Percentiles rank a stretch among this genome's conserved stretches.
Conservation (phyloP, 2,113 vertebrate species). For the Psilopsiagon aymara region DNA sequence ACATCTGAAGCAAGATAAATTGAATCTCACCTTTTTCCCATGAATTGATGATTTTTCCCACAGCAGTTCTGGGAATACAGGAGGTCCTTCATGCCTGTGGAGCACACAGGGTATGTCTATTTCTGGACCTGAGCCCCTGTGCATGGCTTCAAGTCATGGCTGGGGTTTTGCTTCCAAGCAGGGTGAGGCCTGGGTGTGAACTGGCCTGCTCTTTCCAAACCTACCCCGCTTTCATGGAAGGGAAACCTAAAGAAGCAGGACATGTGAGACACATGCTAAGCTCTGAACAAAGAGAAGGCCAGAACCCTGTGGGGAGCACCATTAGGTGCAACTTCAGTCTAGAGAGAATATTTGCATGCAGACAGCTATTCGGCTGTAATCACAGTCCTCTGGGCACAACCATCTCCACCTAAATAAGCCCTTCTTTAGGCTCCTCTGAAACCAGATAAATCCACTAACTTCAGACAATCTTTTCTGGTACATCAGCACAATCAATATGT, state of each 20-base stretch:
- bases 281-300: background rate
- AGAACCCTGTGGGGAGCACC: background rate
- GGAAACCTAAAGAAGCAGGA: background rate
- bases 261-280: rapidly evolving
- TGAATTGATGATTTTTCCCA: background rate
- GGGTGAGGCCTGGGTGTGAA: background rate
- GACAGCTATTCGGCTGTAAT: background rate
- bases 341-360: background rate
- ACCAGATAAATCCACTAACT: background rate
- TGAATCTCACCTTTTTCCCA: background rate
- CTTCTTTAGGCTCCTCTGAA: background rate
- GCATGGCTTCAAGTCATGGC: background rate
- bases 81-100: background rate
- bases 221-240: background rate
- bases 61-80: background rate
- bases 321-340: background rate
- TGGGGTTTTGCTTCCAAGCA: background rate
- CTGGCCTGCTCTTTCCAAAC: background rate
- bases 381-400: background rate
- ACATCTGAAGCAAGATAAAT: background rate
- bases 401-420: background rate
- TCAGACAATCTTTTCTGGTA: background rate
- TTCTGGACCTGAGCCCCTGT: background rate
- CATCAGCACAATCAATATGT: background rate
- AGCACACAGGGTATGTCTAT: background rate